Evolutionary conservation across 2,888 invertebrate genomes (phyloP).

Genomic region (Alsophila aescularia): DNA sequence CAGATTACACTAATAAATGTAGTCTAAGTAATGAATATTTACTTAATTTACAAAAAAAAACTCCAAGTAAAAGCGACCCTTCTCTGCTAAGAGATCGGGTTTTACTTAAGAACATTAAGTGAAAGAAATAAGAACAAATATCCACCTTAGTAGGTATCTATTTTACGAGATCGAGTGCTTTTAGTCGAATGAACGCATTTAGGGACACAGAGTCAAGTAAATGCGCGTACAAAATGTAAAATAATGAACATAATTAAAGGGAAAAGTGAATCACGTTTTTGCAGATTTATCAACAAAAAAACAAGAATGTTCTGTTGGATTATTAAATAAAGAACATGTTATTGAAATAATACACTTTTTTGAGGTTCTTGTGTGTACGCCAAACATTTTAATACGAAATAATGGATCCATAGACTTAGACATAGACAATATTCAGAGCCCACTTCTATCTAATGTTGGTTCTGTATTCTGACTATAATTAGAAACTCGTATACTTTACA

Average conservation of each 20-base stretch:
- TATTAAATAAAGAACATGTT: too few relatives aligned
- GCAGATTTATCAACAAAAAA: too few relatives aligned
- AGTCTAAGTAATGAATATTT: constrained; percentile 24
- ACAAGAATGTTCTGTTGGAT: too few relatives aligned
- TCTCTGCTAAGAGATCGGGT: constrained; percentile 38
- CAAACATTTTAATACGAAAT: too few relatives aligned
- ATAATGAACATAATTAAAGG: neutral
- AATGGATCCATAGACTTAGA: too few relatives aligned
- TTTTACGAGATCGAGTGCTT: constrained; percentile 62
- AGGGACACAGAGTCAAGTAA: constrained; percentile 41
- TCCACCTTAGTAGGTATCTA: constrained; percentile 42
- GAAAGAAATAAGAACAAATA: constrained; percentile 57
- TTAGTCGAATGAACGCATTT: constrained; percentile 59
- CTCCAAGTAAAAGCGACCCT: constrained; percentile 16
- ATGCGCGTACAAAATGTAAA: neutral
- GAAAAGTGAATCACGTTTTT: neutral
- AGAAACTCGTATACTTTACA: too few relatives aligned
- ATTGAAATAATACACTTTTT: too few relatives aligned
- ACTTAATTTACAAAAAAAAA: constrained; percentile 28
- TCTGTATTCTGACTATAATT: too few relatives aligned
- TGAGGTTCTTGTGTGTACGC: too few relatives aligned
- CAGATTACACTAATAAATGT: constrained; percentile 17
- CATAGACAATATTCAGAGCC: too few relatives aligned
- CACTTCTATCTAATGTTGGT: too few relatives aligned
- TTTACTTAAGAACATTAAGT: constrained; percentile 60